These are phyloP conservation scores for Lagria hirta DNA, from an alignment of 2,888 invertebrate species.

Conservation along the genomic window DNA sequence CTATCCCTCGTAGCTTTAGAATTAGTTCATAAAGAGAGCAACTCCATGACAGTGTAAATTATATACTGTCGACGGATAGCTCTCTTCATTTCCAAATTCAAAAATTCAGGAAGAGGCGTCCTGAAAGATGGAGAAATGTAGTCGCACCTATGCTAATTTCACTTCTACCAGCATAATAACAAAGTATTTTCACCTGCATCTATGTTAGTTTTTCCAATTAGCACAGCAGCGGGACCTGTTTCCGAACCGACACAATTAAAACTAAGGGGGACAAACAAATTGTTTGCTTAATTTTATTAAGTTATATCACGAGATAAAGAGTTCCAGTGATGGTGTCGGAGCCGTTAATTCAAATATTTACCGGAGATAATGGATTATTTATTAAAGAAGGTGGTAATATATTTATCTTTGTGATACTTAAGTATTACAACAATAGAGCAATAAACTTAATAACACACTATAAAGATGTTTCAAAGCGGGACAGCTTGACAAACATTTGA, in stretches of 20 bases:
- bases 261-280: too few relatives aligned
- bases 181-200: constrained; percentile 46
- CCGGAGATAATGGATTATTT: constrained; percentile 37
- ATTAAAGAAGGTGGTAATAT: constrained; percentile 32
- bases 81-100: constrained; percentile 89
- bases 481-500: too few relatives aligned
- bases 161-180: constrained; percentile 43
- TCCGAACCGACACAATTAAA: constrained; percentile 17
- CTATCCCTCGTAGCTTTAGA: constrained; percentile 27
- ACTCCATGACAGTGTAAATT: constrained; percentile 98
- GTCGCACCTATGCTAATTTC: constrained; percentile 20
- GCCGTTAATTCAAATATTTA: constrained; percentile 34
- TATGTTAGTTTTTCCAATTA: constrained; percentile 41
- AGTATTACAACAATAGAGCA: constrained; percentile 38
- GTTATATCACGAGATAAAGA: constrained; percentile 11
- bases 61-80: constrained; percentile 99
- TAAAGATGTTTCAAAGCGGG: constrained; percentile 17
- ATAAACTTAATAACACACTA: constrained; percentile 36
- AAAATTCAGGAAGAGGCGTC: constrained; percentile 6
- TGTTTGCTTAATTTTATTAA: too few relatives aligned
- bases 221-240: constrained; percentile 34
- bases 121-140: constrained; percentile 3
- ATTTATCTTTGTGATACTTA: constrained; percentile 35
- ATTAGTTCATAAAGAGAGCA: constrained; percentile 98
- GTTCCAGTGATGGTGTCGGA: constrained; percentile 6